phyloP scores from a whole-genome alignment of 1,140 invertebrate species.

The Melitaea cinxia region DNA sequence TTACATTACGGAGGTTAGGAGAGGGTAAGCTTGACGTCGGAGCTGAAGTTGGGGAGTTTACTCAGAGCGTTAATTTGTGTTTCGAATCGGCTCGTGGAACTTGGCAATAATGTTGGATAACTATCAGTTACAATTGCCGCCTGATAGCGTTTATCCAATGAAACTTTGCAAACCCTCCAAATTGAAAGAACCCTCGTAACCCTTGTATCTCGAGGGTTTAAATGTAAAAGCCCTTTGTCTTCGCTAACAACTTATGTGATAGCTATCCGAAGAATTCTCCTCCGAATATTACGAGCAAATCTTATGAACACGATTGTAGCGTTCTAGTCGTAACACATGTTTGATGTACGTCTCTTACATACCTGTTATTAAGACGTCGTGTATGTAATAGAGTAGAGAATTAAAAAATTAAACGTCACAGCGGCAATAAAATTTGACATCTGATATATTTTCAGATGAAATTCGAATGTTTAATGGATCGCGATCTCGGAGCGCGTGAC shows the following conservation, averaged over 20 bases:
- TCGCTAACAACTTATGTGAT: conserved; percentile 2
- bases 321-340: background rate
- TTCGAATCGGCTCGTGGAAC: conserved; percentile 16
- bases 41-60: conserved; percentile 33
- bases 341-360: too few species aligned
- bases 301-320: background rate
- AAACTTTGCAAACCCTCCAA: conserved; percentile 24
- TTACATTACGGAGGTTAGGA: background rate
- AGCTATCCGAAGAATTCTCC: background rate
- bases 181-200: conserved; percentile 29
- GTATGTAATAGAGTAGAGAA: background rate
- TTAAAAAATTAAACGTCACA: background rate
- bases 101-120: conserved; percentile 32
- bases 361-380: too few species aligned
- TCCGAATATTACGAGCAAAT: background rate
- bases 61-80: conserved; percentile 31
- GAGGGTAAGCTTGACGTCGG: conserved; percentile 22
- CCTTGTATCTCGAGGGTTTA: conserved; percentile 7
- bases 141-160: conserved; percentile 20
- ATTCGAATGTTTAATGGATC: conserved; percentile 4
- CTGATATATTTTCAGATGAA: background rate
- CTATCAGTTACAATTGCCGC: conserved; percentile 33
- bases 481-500: background rate
- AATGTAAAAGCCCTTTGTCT: conserved; percentile 18
- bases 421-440: background rate